Base-by-base conservation (phyloP, 2,888 invertebrate species). In the Philhelius pedissequus region DNA sequence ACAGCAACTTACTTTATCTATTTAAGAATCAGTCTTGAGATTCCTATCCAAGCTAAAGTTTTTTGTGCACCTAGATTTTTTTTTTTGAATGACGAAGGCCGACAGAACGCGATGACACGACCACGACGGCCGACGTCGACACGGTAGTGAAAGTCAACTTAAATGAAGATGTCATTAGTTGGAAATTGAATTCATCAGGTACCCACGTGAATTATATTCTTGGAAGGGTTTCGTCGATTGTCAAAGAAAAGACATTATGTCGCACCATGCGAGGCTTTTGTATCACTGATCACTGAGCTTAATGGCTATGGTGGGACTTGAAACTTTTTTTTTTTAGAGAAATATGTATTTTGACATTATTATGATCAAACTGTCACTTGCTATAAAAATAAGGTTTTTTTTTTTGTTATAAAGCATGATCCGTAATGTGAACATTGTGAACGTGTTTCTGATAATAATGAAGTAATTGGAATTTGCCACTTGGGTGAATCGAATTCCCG, bases 81-180 rank as follows among this genome's bases (percentile, higher is more conserved):
- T 22, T n/a, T n/a, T n/a, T n/a, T n/a, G n/a, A n/a, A n/a, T n/a
- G n/a, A n/a, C n/a, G n/a, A n/a, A n/a, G n/a, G n/a, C n/a, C n/a
- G n/a, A n/a, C n/a, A n/a, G n/a, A n/a, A n/a, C n/a, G n/a, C n/a
- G n/a, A n/a, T 13, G 22, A 22, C n/a, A 22, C 20, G 6, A n/a
- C 13, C 6, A 7, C 11, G 13, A 13, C 45, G 6, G n/a, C n/a
- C n/a, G 1, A n/a, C 20, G 18, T n/a, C n/a, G n/a, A n/a, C 3
- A 9, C 18, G 6, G 25, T 32, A 81, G 81, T 81, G 81, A 81
- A 81, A 81, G 81, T 81, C 62, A 68, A 43, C 22, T 70, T 22
- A 58, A 56, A 58, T 64, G 32, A 52, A 71, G 64, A 81, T 60
- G 76, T 76, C 81, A 76, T 81, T 76, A 71, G 70, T 35, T 66